A percentile compares a stretch with the other conserved stretches of the same genome.
phyloP scores from a whole-genome alignment of 2,113 vertebrate species.

The Eretmochelys imbricata region DNA sequence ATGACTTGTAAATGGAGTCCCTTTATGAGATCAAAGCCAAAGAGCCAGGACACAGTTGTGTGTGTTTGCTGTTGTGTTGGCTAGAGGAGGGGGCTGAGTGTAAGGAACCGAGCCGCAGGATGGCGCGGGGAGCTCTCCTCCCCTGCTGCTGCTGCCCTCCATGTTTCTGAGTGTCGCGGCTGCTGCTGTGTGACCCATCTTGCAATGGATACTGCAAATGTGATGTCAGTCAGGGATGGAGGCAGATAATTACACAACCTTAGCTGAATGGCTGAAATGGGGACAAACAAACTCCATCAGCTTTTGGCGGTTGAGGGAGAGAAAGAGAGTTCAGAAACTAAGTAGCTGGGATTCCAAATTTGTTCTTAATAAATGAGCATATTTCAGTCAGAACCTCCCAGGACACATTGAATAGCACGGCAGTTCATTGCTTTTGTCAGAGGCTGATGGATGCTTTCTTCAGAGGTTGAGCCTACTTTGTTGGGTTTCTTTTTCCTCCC shows the following conservation, averaged over 20 bases:
- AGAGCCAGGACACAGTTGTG: conserved; percentile 65
- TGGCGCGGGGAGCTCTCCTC: conserved; percentile 76
- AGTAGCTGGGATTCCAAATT: conserved; percentile 19
- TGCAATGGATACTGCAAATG: conserved; percentile 82
- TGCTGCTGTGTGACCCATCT: conserved; percentile 83
- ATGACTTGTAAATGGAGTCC: conserved; percentile 83
- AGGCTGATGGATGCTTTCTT: background rate
- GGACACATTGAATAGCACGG: conserved; percentile 7
- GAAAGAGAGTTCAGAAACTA: background rate
- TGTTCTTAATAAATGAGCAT: background rate
- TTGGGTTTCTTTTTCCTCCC: conserved; percentile 23
- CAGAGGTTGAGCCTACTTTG: background rate
- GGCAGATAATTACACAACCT: background rate
- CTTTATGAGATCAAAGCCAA: conserved; percentile 87
- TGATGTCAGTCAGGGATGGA: conserved; percentile 79
- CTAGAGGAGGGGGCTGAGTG: conserved; percentile 72
- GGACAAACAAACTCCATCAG: background rate
- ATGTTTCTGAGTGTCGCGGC: conserved; percentile 77
- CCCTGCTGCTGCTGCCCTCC: conserved; percentile 80
- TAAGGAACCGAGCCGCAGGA: conserved; percentile 75
- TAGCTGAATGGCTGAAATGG: background rate
- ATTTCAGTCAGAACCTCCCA: background rate
- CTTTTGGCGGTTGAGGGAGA: background rate
- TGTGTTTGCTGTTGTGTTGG: conserved; percentile 45
- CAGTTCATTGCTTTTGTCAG: background rate